These are phyloP conservation scores for Oxycera nigricornis DNA, from an alignment of 2,888 invertebrate genomes.

Conservation along the genomic window DNA sequence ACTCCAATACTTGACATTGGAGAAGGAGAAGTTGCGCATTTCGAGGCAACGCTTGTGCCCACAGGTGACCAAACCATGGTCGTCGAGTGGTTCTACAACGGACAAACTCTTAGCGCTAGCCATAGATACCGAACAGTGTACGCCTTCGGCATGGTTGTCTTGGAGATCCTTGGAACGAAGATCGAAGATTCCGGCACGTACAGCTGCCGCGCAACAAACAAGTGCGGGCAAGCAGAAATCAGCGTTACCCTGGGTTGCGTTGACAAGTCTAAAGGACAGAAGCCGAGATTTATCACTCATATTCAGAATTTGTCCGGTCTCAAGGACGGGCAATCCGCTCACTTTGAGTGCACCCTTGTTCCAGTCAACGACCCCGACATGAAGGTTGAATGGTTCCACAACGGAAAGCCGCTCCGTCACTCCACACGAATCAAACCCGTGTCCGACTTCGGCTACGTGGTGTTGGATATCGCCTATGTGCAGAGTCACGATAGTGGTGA, in stretches of 20 bases:
- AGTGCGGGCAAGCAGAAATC: slow-evolving; percentile 87
- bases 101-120: slow-evolving; percentile 84
- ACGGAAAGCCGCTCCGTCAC: slow-evolving; percentile 87
- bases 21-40: slow-evolving; percentile 97
- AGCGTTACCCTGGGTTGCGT: slow-evolving; percentile 82
- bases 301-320: slow-evolving; percentile 82
- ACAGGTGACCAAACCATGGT: slow-evolving; percentile 93
- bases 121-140: slow-evolving; percentile 92
- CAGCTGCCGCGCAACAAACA: slow-evolving; percentile 87
- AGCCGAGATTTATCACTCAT: slow-evolving; percentile 87
- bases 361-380: slow-evolving; percentile 94
- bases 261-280: slow-evolving; percentile 84
- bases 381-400: slow-evolving; percentile 96
- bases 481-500: slow-evolving; percentile 93
- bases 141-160: slow-evolving; percentile 96
- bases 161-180: slow-evolving; percentile 94
- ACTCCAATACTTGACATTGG: slow-evolving; percentile 81
- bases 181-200: slow-evolving; percentile 91
- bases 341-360: slow-evolving; percentile 93
- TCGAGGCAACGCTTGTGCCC: slow-evolving; percentile 95
- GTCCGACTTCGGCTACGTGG: slow-evolving; percentile 94
- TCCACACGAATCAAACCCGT: slow-evolving; percentile 91
- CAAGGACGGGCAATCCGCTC: slow-evolving; percentile 92
- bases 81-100: slow-evolving; percentile 96
- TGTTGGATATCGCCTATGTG: slow-evolving; percentile 92